Evolutionary conservation across 2,888 invertebrate species (phyloP).

Genomic region (Andricus quercusramuli): DNA sequence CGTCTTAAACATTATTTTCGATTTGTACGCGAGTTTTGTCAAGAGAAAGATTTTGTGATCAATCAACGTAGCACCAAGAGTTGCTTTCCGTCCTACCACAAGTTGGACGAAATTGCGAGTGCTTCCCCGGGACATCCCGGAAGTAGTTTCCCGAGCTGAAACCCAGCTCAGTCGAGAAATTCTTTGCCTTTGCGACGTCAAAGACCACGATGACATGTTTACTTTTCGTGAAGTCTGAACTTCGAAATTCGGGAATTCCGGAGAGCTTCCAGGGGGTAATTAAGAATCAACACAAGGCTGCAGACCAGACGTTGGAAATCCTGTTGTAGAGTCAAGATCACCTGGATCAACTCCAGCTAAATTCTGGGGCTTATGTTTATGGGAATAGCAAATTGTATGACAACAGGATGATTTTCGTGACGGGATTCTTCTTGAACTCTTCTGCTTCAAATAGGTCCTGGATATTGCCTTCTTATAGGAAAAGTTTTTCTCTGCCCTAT

Average conservation of each 20-base stretch:
- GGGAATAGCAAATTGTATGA: not conserved
- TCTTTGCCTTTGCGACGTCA: not conserved
- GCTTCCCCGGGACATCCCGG: not conserved
- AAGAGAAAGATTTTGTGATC: slow-evolving; percentile 17
- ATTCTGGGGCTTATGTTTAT: not conserved
- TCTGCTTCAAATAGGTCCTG: not conserved
- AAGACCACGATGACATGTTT: not conserved
- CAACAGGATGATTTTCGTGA: not conserved
- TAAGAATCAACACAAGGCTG: slow-evolving; percentile 10
- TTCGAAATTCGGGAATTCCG: not conserved
- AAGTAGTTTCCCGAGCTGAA: not conserved
- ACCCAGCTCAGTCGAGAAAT: not conserved
- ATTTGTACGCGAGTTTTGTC: slow-evolving; percentile 23
- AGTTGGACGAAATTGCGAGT: not conserved
- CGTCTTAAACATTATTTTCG: slow-evolving; percentile 15
- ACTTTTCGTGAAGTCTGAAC: not conserved
- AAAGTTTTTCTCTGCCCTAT: slow-evolving; percentile 11
- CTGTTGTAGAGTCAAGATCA: not conserved
- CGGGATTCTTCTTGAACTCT: not conserved
- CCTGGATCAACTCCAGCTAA: not conserved
- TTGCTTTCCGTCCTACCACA: not conserved
- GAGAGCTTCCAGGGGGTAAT: slow-evolving; percentile 3
- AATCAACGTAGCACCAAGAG: not conserved
- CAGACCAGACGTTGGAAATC: not conserved
- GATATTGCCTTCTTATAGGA: slow-evolving; percentile 20